Conservation (phyloP, 2,888 invertebrate genomes). For the Dastarcus helophoroides region DNA sequence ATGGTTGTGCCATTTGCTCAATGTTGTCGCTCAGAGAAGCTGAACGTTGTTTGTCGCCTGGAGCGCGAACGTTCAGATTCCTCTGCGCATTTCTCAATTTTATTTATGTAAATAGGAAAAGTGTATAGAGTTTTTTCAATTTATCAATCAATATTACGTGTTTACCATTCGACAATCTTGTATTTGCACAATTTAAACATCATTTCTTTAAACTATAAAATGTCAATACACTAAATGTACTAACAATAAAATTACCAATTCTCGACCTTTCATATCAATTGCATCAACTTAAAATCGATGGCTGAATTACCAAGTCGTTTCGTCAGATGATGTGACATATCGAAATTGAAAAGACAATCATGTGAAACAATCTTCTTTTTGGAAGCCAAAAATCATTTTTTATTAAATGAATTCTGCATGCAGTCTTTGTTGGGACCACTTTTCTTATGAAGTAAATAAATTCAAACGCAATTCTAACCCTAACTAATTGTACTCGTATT, state of each 20-base stretch:
- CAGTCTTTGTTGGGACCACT: no score
- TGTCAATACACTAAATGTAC: constrained; percentile 21
- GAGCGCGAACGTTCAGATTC: constrained; percentile 7
- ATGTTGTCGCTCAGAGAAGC: constrained; percentile 18
- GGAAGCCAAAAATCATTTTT: no score
- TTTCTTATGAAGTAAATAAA: no score
- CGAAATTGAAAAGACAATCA: no score
- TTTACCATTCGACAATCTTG: constrained; percentile 31
- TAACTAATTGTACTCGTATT: no score
- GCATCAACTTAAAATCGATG: not conserved
- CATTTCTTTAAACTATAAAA: constrained; percentile 15
- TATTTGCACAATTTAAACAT: constrained; percentile 24
- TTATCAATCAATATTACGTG: constrained; percentile 21
- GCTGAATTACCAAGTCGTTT: no score
- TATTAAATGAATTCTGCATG: no score
- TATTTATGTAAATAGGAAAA: constrained; percentile 13
- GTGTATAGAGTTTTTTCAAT: constrained; percentile 18
- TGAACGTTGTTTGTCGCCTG: constrained; percentile 8
- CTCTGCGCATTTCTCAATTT: constrained; percentile 3
- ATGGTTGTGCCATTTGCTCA: constrained; percentile 36
- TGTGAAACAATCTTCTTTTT: no score
- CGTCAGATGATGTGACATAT: no score
- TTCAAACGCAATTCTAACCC: no score
- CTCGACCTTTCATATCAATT: constrained; percentile 22
- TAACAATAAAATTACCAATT: constrained; percentile 15